Conservation (phyloP, 1,140 invertebrate species). For the Conopomorpha cramerella region DNA sequence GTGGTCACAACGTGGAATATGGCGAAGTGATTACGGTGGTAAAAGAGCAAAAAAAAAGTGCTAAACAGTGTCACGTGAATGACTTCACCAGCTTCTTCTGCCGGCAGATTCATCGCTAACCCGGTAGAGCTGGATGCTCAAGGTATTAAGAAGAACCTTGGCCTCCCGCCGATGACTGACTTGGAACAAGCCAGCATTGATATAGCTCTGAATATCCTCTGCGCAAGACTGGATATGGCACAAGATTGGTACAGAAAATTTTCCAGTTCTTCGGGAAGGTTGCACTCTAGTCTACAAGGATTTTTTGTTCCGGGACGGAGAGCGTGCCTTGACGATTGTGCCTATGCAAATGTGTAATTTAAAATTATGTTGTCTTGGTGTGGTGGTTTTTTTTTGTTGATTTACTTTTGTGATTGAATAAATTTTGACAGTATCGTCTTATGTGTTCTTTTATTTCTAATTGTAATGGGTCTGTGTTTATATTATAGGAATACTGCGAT, state of each 20-base stretch:
- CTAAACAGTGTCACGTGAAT: too few species aligned
- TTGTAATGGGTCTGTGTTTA: too few species aligned
- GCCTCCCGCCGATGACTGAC: slow-evolving; percentile 27
- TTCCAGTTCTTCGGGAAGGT: slow-evolving; percentile 15
- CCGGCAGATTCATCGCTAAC: slow-evolving; percentile 36
- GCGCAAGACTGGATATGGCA: slow-evolving; percentile 14
- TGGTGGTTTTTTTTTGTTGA: slow-evolving; percentile 4
- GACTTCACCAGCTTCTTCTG: too few species aligned
- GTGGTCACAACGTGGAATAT: too few species aligned
- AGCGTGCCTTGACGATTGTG: slow-evolving; percentile 28
- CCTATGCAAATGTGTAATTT: slow-evolving; percentile 22
- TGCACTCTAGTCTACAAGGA: too few species aligned
- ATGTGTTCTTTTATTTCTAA: neutral
- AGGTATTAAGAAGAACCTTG: slow-evolving; percentile 23
- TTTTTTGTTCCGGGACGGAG: slow-evolving; percentile 12
- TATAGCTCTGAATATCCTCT: slow-evolving; percentile 20
- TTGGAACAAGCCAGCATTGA: slow-evolving; percentile 16
- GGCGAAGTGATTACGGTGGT: too few species aligned
- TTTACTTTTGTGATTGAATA: slow-evolving; percentile 1
- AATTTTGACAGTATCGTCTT: neutral
- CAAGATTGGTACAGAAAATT: slow-evolving; percentile 30
- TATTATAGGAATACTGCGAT: too few species aligned
- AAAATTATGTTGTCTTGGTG: slow-evolving; percentile 4
- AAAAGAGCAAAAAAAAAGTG: too few species aligned
- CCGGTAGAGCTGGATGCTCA: slow-evolving; percentile 22